These are phyloP conservation scores for Hemicentrotus pulcherrimus DNA, from an alignment of 35 echinoderm and acorn worm genomes.

Conservation along the genomic window DNA sequence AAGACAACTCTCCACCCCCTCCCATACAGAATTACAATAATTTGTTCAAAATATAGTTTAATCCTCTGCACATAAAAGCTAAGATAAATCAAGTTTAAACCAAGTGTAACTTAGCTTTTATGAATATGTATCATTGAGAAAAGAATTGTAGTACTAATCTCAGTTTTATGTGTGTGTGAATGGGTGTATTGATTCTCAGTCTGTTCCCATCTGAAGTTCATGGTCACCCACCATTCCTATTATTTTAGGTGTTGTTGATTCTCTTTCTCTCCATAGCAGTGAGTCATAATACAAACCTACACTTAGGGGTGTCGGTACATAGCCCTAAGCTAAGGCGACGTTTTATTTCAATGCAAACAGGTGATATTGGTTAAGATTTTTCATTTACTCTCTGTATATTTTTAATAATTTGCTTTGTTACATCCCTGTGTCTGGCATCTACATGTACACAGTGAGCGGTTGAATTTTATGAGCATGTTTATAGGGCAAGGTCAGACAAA, in stretches of 20 bases:
- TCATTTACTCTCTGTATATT: background rate
- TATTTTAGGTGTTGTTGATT: slow-evolving; percentile 5
- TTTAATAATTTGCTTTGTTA: no score
- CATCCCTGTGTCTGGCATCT: no score
- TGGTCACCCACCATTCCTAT: background rate
- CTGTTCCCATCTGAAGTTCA: background rate
- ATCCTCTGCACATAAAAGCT: no score
- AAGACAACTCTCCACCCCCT: no score
- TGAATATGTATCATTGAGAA: background rate
- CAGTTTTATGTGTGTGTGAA: background rate
- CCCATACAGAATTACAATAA: no score
- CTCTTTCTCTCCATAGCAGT: background rate
- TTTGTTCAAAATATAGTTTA: no score
- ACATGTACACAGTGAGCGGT: no score
- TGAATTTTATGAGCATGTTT: background rate
- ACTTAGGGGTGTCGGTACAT: background rate
- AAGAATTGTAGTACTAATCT: background rate
- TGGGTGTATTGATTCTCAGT: background rate
- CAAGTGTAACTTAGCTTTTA: no score
- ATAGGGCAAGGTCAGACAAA: background rate
- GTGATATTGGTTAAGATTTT: background rate
- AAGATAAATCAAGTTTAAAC: no score
- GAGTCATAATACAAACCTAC: background rate
- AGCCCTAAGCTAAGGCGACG: background rate
- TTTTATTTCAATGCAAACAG: slow-evolving; percentile 6